Conservation (phyloP, 2,888 invertebrate species). For the Galeruca laticollis region DNA sequence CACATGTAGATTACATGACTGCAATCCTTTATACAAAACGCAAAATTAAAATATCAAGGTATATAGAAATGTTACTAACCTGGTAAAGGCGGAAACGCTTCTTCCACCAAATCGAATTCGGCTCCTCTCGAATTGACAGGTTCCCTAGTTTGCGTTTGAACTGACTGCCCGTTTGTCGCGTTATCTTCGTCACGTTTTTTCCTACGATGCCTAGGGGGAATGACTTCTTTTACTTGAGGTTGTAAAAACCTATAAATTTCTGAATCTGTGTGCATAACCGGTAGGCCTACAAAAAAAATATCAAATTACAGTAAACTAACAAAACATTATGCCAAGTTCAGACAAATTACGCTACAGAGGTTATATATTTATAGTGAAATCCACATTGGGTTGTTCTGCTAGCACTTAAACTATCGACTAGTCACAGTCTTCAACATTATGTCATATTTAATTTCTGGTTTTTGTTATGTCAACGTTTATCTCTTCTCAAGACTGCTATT, state of each 20-base stretch:
- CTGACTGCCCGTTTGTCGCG: conserved; percentile 39
- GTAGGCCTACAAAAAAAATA: conserved; percentile 47
- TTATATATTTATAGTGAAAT: too few relatives aligned
- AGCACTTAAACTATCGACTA: too few relatives aligned
- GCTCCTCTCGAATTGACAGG: conserved; percentile 66
- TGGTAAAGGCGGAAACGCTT: conserved; percentile 85
- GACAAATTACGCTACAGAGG: not conserved
- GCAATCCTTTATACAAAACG: too few relatives aligned
- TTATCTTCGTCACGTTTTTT: conserved; percentile 54
- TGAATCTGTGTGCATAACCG: conserved; percentile 51
- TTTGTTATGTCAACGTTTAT: too few relatives aligned
- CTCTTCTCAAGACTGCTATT: too few relatives aligned
- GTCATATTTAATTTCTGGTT: too few relatives aligned
- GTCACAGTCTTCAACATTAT: too few relatives aligned
- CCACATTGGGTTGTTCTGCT: too few relatives aligned
- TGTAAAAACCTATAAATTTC: conserved; percentile 55
- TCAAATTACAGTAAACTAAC: not conserved
- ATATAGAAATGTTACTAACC: conserved; percentile 64
- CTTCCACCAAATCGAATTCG: conserved; percentile 83
- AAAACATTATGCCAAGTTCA: not conserved
- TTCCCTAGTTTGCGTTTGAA: conserved; percentile 50
- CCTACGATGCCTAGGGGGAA: conserved; percentile 66
- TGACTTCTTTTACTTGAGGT: conserved; percentile 62
- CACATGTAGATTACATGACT: too few relatives aligned
- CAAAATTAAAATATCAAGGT: not conserved